Conservation (phyloP, 2,888 invertebrate species). For the Drosophila prolongata region DNA sequence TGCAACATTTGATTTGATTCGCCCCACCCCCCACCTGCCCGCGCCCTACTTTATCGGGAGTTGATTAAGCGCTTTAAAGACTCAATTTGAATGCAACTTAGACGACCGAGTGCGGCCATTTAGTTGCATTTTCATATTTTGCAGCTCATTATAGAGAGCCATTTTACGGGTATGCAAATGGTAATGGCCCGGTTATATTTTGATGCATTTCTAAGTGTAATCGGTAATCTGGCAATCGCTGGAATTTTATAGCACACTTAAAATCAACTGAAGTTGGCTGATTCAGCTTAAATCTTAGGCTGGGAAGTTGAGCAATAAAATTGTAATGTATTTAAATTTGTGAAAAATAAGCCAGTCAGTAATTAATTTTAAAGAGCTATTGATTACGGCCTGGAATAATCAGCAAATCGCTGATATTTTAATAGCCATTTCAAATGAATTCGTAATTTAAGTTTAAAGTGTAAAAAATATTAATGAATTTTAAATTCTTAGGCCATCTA, state of each 20-base stretch:
- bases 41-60: constrained; percentile 58
- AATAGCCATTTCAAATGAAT: constrained; percentile 6
- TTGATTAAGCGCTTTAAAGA: constrained; percentile 66
- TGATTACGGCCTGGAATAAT: constrained; percentile 9
- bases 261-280: background rate
- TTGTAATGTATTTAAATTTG: background rate
- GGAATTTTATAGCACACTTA: constrained; percentile 1
- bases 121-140: constrained; percentile 25
- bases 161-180: constrained; percentile 58
- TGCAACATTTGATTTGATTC: constrained; percentile 45
- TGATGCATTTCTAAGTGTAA: background rate
- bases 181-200: constrained; percentile 42
- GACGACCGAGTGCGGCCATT: constrained; percentile 24
- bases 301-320: background rate
- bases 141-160: constrained; percentile 56
- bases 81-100: constrained; percentile 66
- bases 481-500: too few relatives aligned
- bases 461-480: too few relatives aligned
- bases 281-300: background rate
- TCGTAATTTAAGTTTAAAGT: too few relatives aligned
- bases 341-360: background rate
- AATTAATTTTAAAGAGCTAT: background rate
- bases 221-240: constrained; percentile 47
- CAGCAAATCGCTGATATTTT: constrained; percentile 35
- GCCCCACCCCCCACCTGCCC: constrained; percentile 8